Evolutionary conservation across 30 jellyfish, hydroid and myxozoan genomes (phyloP).

Genomic region (Chironex yamaguchii): DNA sequence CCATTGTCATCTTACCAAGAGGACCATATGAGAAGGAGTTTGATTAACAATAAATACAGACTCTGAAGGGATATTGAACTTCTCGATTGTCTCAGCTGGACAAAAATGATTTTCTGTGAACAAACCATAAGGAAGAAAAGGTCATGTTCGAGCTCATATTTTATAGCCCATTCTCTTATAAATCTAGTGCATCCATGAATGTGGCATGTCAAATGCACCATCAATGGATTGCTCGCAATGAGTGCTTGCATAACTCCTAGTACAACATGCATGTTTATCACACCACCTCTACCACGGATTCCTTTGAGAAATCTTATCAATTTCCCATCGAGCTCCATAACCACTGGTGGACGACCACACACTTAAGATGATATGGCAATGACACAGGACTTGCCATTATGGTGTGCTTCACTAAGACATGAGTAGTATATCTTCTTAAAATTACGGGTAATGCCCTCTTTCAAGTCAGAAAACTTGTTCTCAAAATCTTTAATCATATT

Average conservation of each 20-base stretch:
- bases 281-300: not conserved
- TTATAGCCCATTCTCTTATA: not conserved
- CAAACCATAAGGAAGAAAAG: not conserved
- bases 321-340: not conserved
- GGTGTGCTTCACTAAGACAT: not conserved
- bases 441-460: not conserved
- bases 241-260: not conserved
- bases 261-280: not conserved
- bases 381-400: not conserved
- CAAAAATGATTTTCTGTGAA: not conserved
- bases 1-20: not conserved
- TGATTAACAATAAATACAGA: not conserved
- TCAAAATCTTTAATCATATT: not conserved
- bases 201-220: not conserved
- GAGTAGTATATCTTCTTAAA: not conserved
- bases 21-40: no score
- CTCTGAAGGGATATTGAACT: not conserved
- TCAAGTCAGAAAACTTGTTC: not conserved
- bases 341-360: not conserved
- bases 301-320: not conserved
- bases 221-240: not conserved
- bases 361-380: not conserved
- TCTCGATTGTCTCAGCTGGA: not conserved
- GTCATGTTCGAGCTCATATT: not conserved
- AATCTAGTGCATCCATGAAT: not conserved